Percentiles rank a stretch among this genome's conserved stretches.
These are phyloP conservation scores for Atractosteus spatula DNA, from an alignment of 2,113 vertebrate genomes.

Conservation along the genomic window DNA sequence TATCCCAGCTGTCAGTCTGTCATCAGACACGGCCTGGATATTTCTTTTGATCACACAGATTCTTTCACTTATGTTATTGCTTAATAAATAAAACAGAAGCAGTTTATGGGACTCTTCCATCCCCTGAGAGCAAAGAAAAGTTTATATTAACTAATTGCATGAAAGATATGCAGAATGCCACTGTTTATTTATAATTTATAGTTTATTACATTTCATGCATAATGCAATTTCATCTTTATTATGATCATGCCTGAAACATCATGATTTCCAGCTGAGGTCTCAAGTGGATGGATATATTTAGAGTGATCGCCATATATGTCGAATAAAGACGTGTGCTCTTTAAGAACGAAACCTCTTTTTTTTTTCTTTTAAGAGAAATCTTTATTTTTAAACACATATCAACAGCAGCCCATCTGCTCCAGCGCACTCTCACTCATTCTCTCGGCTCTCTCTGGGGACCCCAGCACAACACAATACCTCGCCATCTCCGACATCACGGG, in stretches of 20 bases:
- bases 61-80: conserved; percentile 41
- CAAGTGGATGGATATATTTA: background rate
- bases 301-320: too few species aligned
- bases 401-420: conserved; percentile 63
- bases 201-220: conserved; percentile 58
- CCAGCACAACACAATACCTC: conserved; percentile 19
- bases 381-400: conserved; percentile 68
- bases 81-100: conserved; percentile 62
- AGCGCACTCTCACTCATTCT: conserved; percentile 42
- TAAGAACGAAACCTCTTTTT: too few species aligned
- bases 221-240: conserved; percentile 51
- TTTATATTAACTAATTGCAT: conserved; percentile 54
- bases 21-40: conserved; percentile 47
- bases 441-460: conserved; percentile 37
- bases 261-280: conserved; percentile 41
- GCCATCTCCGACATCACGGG: conserved; percentile 15
- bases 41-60: conserved; percentile 57
- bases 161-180: conserved; percentile 50
- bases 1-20: conserved; percentile 20
- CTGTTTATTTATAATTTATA: conserved; percentile 61
- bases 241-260: conserved; percentile 61
- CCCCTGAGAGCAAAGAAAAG: conserved; percentile 29
- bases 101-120: conserved; percentile 45
- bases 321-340: too few species aligned
- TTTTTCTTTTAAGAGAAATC: conserved; percentile 50